phyloP scores from a whole-genome alignment of 2,797 vertebrate genomes.

The Carapus acus region DNA sequence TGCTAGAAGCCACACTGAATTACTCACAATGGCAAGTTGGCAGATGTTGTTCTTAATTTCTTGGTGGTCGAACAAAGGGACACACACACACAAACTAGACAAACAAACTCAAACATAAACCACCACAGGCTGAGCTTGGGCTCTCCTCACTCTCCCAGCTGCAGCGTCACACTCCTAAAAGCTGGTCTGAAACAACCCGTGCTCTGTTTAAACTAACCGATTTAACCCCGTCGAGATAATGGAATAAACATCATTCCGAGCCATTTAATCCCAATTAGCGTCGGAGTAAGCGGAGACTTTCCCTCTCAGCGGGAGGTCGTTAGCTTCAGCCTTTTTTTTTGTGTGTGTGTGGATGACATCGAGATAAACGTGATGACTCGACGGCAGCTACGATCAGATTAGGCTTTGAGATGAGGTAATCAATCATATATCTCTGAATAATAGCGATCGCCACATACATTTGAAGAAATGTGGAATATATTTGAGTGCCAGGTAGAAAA shows the following conservation, averaged over 20 bases:
- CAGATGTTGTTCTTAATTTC: too few species aligned
- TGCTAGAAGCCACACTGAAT: too few species aligned
- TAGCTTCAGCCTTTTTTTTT: slow-evolving; percentile 16
- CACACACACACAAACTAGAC: too few species aligned
- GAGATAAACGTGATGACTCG: slow-evolving; percentile 32
- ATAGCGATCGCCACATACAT: slow-evolving; percentile 35
- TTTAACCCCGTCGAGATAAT: slow-evolving; percentile 16
- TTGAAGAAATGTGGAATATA: slow-evolving; percentile 20
- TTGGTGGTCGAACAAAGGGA: too few species aligned
- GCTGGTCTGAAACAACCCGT: not conserved
- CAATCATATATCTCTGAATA: slow-evolving; percentile 49
- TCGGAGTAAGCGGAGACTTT: slow-evolving; percentile 7
- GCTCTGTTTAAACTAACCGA: slow-evolving; percentile 12
- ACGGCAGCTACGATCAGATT: slow-evolving; percentile 43
- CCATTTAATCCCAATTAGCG: slow-evolving; percentile 21
- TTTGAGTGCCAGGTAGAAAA: slow-evolving; percentile 3
- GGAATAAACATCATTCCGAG: slow-evolving; percentile 13
- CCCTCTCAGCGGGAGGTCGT: slow-evolving; percentile 2
- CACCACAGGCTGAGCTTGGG: too few species aligned
- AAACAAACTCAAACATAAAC: too few species aligned
- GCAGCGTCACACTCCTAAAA: too few species aligned
- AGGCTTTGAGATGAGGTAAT: slow-evolving; percentile 36
- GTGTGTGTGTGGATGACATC: slow-evolving; percentile 33
- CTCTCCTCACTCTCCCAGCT: too few species aligned
- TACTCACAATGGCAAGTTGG: too few species aligned